Base-by-base conservation (phyloP, 2,113 vertebrate genomes). In the Tetraodon nigroviridis region DNA sequence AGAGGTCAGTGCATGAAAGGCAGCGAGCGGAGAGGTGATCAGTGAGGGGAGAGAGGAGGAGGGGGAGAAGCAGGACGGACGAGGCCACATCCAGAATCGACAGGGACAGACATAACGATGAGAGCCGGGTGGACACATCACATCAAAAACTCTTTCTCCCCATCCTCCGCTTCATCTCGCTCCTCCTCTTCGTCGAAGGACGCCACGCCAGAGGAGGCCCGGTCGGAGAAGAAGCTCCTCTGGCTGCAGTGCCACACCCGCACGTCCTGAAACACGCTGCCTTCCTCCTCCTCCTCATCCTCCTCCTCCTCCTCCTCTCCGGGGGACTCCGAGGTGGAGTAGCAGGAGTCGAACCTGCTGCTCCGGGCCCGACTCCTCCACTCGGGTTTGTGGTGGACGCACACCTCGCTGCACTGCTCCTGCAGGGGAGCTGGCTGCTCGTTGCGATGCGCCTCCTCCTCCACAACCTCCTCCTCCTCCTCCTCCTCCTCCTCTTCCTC, bases 271-370 rank as follows among this genome's bases (percentile, higher is more conserved):
- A 91, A 91, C 64, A 91, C 89, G 46, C 82, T 87, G 65, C 87
- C 86, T 40, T 90, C 88, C 16, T 81, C 86, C n/a, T 88, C 85
- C 0, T 88, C 89, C 15, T 88, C n/a, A n/a, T n/a, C 87, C n/a
- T 83, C 89, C 7, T 88, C 86, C 22, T 83, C 86, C 0, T 91
- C 88, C 40, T 89, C 87, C 49, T 90, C 90, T 51, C 83, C 90
- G 0, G 87, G 89, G 48, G 88, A 90, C 77, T 90, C 89, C 48
- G 90, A 91, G 67, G 88, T 86, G 66, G 89, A 91, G 80, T 91
- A 91, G 81, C 89, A 90, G 71, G 90, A 91, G 80, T 91, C 90
- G 5, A 85, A 85, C 65, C 88, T 82, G 75, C 85, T 81, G 80
- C 90, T 90, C 59, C 83, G 46, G 40, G 59, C 50, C 18, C 84